A percentile compares a stretch with the other conserved stretches of the same genome.
Evolutionary conservation across 2,888 invertebrate species (phyloP).

Genomic region (Hypselothyrea guttata): DNA sequence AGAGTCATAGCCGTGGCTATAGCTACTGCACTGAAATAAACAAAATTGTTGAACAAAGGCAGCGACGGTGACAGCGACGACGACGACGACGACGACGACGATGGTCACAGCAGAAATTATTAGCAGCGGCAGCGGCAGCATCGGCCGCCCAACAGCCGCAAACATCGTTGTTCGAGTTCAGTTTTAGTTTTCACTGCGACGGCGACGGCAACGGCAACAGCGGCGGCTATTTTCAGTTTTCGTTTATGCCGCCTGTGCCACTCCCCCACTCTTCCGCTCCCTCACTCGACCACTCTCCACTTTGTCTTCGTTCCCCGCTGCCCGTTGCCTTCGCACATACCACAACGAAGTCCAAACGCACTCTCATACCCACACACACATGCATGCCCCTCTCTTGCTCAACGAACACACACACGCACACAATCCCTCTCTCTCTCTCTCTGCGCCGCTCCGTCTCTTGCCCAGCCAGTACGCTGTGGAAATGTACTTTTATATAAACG

Average conservation of each 20-base stretch:
- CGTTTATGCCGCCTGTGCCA: slow-evolving; percentile 42
- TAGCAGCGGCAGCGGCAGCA: background rate
- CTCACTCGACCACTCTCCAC: no score
- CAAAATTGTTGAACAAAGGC: slow-evolving; percentile 75
- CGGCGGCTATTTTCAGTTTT: slow-evolving; percentile 60
- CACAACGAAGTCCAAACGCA: slow-evolving; percentile 55
- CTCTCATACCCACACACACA: slow-evolving; percentile 26
- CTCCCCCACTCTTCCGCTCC: no score
- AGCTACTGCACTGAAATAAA: slow-evolving; percentile 69
- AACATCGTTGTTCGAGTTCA: slow-evolving; percentile 62
- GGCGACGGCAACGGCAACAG: slow-evolving; percentile 53
- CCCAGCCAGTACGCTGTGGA: slow-evolving; percentile 51
- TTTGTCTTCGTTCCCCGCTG: slow-evolving; percentile 27
- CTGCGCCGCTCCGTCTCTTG: slow-evolving; percentile 2
- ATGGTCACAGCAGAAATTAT: slow-evolving; percentile 44
- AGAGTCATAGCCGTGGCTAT: slow-evolving; percentile 39
- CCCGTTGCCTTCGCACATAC: slow-evolving; percentile 69
- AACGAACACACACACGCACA: slow-evolving; percentile 12
- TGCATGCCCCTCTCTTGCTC: slow-evolving; percentile 23
- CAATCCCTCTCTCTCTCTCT: slow-evolving; percentile 2
- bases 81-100: slow-evolving; percentile 28
- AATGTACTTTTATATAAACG: slow-evolving; percentile 76
- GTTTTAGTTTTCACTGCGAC: slow-evolving; percentile 65
- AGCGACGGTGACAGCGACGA: slow-evolving; percentile 27
- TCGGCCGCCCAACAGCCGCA: slow-evolving; percentile 45